phyloP scores from a whole-genome alignment of 2,797 vertebrate genomes.

The Bradypus variegatus region DNA sequence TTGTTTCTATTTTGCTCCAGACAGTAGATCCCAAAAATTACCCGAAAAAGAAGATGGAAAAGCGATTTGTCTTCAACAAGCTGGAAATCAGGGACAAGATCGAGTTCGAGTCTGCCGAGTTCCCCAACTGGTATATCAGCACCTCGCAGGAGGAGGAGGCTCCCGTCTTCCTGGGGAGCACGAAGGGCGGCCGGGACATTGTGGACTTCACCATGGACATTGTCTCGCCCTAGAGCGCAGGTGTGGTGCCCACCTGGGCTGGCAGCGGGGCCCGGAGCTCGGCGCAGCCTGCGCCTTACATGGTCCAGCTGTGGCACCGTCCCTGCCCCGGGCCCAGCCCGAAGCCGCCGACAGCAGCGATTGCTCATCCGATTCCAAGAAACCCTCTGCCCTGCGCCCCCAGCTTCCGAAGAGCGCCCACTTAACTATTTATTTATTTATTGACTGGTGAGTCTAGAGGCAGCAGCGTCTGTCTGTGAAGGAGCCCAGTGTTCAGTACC shows the following conservation, averaged over 20 bases:
- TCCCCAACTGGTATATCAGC: constrained; percentile 67
- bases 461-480: background rate
- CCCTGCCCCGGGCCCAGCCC: background rate
- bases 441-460: constrained; percentile 1
- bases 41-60: constrained; percentile 58
- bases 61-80: constrained; percentile 65
- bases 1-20: constrained; percentile 46
- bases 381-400: background rate
- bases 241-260: too few species aligned
- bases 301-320: too few species aligned
- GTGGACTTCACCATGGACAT: constrained; percentile 53
- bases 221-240: background rate
- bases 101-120: constrained; percentile 62
- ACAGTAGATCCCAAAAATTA: constrained; percentile 45
- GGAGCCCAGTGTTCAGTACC: background rate
- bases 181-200: constrained; percentile 32
- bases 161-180: constrained; percentile 53
- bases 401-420: background rate
- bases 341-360: background rate
- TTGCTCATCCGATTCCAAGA: background rate
- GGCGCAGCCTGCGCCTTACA: background rate
- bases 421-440: constrained; percentile 59
- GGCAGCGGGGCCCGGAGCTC: background rate
- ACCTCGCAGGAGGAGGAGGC: constrained; percentile 48
- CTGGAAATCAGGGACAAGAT: constrained; percentile 21